Conservation (phyloP, 2,113 vertebrate species). For the Nyctibius bracteatus region DNA sequence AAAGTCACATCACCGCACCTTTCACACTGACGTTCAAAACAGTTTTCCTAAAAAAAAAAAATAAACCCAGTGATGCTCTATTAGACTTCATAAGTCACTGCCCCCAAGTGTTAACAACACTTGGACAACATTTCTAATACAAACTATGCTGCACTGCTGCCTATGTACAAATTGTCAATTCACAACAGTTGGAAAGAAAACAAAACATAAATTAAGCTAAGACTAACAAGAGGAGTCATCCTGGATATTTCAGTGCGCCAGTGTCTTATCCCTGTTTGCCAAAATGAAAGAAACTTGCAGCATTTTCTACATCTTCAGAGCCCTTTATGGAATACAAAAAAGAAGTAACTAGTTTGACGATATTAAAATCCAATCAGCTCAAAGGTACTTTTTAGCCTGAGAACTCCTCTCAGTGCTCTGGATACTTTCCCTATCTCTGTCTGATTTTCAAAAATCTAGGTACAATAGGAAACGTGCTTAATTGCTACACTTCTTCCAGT, state of each 20-base stretch:
- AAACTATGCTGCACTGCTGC: neutral
- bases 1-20: neutral
- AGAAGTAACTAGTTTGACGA: neutral
- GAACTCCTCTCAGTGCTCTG: neutral
- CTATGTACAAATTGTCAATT: neutral
- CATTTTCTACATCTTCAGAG: neutral
- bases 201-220: neutral
- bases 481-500: neutral
- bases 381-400: neutral
- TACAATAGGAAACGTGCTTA: neutral
- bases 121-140: neutral
- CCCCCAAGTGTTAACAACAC: fast-evolving
- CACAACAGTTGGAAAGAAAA: neutral
- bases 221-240: neutral
- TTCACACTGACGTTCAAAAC: neutral
- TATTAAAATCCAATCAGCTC: neutral
- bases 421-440: neutral
- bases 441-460: neutral
- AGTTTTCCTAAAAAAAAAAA: neutral
- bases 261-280: neutral
- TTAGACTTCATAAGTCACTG: neutral
- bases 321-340: neutral
- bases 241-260: neutral
- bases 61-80: neutral
- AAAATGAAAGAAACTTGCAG: neutral